Percentiles rank a stretch among this genome's conserved stretches.
These are phyloP conservation scores for Malurus cyaneus DNA, from an alignment of 2,113 vertebrate species.

Conservation along the genomic window DNA sequence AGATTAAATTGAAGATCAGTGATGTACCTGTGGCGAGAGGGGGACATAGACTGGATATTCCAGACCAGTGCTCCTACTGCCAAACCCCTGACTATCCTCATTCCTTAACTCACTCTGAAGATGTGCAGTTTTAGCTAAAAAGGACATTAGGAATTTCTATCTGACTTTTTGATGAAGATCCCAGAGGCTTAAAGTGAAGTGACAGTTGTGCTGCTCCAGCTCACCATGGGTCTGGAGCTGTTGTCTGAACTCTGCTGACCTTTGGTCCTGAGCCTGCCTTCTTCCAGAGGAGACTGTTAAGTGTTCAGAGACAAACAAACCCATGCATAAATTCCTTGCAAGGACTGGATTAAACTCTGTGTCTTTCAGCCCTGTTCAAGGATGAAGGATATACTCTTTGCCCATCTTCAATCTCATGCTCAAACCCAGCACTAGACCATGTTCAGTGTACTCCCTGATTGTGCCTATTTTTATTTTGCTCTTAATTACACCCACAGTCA, in stretches of 20 bases:
- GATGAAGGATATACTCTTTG: background rate
- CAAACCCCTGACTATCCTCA: background rate
- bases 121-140: background rate
- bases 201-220: background rate
- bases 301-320: background rate
- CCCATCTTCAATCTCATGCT: background rate
- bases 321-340: background rate
- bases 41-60: background rate
- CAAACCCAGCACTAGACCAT: background rate
- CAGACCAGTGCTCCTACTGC: background rate
- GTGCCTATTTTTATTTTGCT: background rate
- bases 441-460: background rate
- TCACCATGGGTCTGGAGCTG: background rate
- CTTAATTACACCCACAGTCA: background rate
- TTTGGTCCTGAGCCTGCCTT: background rate
- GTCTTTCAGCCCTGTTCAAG: background rate
- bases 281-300: background rate
- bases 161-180: background rate
- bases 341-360: background rate
- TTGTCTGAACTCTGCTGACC: background rate
- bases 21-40: fast-evolving
- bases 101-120: background rate
- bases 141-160: background rate
- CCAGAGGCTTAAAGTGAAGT: background rate
- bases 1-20: background rate